Evolutionary conservation across 2,797 vertebrate genomes (phyloP).

Genomic region (Melanotaenia trifasciata): DNA sequence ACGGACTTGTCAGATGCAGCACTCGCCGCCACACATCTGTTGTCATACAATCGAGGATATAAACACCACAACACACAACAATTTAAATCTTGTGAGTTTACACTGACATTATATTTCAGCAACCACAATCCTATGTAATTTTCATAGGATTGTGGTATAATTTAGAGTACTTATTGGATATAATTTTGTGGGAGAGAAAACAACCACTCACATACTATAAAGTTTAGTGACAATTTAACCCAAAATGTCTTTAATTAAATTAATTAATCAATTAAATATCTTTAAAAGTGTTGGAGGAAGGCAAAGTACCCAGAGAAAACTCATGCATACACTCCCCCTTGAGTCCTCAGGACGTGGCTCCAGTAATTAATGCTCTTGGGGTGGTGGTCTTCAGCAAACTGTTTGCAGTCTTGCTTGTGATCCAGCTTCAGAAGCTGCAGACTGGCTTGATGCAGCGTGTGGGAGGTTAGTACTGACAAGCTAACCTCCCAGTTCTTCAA

Average conservation of each 20-base stretch:
- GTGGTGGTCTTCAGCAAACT: not conserved
- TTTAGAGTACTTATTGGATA: not conserved
- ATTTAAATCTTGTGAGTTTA: too few species aligned
- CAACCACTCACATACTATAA: too few species aligned
- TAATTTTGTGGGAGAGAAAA: too few species aligned
- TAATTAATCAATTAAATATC: too few species aligned
- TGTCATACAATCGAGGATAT: not conserved
- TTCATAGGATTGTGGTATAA: too few species aligned
- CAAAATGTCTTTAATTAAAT: too few species aligned
- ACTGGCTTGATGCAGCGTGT: not conserved
- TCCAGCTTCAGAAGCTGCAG: not conserved
- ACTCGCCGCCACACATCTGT: slow-evolving; percentile 52
- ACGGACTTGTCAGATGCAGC: slow-evolving; percentile 72
- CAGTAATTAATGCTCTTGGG: not conserved
- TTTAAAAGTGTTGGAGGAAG: not conserved
- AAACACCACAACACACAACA: not conserved
- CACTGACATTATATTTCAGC: too few species aligned
- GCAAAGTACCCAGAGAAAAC: not conserved
- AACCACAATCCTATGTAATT: too few species aligned
- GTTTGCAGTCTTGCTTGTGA: not conserved
- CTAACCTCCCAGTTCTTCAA: too few species aligned
- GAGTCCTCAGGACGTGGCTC: not conserved
- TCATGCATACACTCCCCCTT: too few species aligned
- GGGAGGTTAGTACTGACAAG: not conserved
- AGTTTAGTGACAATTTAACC: too few species aligned